phyloP scores from a whole-genome alignment of 1,140 invertebrate species.

The Leptopilina boulardi region DNA sequence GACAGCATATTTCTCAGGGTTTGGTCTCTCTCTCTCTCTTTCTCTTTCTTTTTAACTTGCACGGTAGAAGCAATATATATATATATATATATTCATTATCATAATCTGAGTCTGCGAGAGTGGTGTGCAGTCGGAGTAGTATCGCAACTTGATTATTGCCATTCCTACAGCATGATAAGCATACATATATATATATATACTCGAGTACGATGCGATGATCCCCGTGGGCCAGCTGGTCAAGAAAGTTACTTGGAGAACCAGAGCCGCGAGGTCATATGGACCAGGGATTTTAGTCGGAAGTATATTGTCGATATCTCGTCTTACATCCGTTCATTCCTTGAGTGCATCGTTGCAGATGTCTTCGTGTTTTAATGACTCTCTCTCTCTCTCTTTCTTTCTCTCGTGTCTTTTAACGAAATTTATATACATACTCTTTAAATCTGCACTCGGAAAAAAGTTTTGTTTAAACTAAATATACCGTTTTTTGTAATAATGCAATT shows the following conservation, averaged over 20 bases:
- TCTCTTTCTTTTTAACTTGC: constrained; percentile 27
- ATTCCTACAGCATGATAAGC: constrained; percentile 56
- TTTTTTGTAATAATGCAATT: no score
- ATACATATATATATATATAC: no score
- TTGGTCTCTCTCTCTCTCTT: constrained; percentile 45
- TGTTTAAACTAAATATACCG: no score
- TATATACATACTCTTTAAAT: not conserved
- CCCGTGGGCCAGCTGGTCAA: constrained; percentile 38
- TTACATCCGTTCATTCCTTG: constrained; percentile 28
- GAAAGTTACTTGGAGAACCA: constrained; percentile 14
- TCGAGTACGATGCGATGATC: constrained; percentile 29
- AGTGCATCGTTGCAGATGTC: not conserved
- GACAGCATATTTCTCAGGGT: constrained; percentile 46
- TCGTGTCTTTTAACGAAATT: not conserved
- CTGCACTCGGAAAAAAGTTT: no score
- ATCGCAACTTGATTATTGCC: constrained; percentile 54
- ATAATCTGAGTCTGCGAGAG: constrained; percentile 42
- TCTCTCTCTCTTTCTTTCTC: not conserved
- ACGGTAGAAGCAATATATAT: constrained; percentile 38
- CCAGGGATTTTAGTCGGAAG: constrained; percentile 32
- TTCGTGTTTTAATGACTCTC: not conserved
- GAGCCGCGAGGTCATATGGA: constrained; percentile 20
- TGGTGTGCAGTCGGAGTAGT: constrained; percentile 35
- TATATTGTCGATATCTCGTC: constrained; percentile 10
- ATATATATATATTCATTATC: no score